Percentiles rank a stretch among this genome's conserved stretches.
These are phyloP conservation scores for Wasmannia auropunctata DNA, from an alignment of 1,140 invertebrate genomes.

Conservation along the genomic window DNA sequence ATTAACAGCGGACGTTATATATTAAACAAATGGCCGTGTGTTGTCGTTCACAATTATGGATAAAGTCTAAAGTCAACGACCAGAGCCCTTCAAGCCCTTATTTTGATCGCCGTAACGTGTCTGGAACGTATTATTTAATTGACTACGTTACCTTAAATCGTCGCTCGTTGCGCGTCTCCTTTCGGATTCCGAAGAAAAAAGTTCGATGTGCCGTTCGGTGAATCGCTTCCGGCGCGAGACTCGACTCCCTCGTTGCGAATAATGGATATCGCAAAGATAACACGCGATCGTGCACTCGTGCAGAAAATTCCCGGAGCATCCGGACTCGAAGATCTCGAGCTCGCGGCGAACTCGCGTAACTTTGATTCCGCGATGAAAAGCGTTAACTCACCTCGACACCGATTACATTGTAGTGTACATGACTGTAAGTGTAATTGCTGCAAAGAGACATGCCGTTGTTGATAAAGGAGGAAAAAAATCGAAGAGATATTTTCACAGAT, in stretches of 20 bases:
- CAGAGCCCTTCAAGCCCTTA: background rate
- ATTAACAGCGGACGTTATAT: background rate
- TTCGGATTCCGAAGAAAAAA: background rate
- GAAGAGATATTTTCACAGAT: background rate
- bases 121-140: background rate
- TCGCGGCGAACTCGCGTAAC: background rate
- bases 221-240: background rate
- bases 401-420: background rate
- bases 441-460: background rate
- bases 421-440: background rate
- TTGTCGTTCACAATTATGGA: background rate
- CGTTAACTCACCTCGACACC: background rate
- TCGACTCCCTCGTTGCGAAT: background rate
- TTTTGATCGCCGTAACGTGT: background rate
- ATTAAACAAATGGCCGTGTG: background rate
- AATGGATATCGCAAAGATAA: background rate
- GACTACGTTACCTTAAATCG: background rate
- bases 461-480: background rate
- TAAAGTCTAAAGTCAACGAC: background rate
- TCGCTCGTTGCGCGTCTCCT: background rate
- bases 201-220: background rate
- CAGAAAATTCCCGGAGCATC: background rate
- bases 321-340: background rate
- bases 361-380: background rate
- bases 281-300: background rate